Base-by-base conservation (phyloP, 1,140 invertebrate genomes). In the Nasonia giraulti region DNA sequence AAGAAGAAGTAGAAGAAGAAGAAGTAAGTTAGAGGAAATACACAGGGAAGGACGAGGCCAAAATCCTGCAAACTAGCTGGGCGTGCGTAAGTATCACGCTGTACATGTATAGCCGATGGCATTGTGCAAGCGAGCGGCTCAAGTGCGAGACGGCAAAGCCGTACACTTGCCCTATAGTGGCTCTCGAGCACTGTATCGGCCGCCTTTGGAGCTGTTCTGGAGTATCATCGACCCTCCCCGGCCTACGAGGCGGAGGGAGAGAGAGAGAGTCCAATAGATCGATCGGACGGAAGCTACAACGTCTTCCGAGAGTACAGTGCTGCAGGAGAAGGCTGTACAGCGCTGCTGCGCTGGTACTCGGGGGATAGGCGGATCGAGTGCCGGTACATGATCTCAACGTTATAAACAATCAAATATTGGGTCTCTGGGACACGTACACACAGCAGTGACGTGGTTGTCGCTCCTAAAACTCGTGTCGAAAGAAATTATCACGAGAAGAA, bases 151-250 rank as follows among this genome's bases (percentile, higher is more conserved):
- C 14, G 17, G 55, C 55, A 62, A 62, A 62, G 55, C 55, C 55
- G 55, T 62, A 62, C 40, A 62, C 55, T 62, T 62, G 20, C 55
- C 3, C 55, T 44, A 44, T 31, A 71, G 69, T 33, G 86, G 83
- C 85, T 81, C 82, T 75, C 62, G 62, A 80, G 33, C 62, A 23
- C n/a, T 80, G 17, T 66, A 44, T 62, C 62, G 47, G 23, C 23
- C n/a, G 76, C 50, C n/a, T 62, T 37, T 20, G 50, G n/a, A 87
- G 80, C 81, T 74, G 86, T 82, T 85, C 86, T 85, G 87, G 86
- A 88, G 87, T 86, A 82, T 55, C 87, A 87, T 88, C 87, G 85
- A 77, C 87, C 74, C 83, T 76, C 83, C 86, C 85, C 85, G 55
- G 77, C 27, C 80, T 86, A 85, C 85, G 12, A 50, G 47, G 14